Evolutionary conservation across 2,888 invertebrate genomes (phyloP).

Genomic region (Dynastes hyllus): DNA sequence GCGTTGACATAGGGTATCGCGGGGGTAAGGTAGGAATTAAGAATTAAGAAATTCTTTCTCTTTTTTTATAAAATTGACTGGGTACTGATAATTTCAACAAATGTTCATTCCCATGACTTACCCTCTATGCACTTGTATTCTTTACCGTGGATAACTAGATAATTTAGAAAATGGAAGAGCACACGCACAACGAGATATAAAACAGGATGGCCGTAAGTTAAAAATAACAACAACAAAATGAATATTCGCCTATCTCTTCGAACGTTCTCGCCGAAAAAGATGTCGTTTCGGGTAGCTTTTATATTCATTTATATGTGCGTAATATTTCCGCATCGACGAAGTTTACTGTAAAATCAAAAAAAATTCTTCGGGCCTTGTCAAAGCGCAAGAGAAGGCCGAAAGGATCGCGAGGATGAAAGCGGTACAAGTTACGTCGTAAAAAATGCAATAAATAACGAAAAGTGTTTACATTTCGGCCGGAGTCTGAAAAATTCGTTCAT

Average conservation of each 20-base stretch:
- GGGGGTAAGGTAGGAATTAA: too few species aligned
- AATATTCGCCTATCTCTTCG: background rate
- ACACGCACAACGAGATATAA: too few species aligned
- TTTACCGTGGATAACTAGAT: too few species aligned
- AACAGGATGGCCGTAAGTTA: background rate
- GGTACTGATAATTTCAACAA: too few species aligned
- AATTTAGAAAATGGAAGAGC: too few species aligned
- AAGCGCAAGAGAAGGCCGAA: background rate
- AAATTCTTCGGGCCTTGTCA: background rate
- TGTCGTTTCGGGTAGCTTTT: slow-evolving; percentile 9
- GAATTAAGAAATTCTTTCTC: too few species aligned
- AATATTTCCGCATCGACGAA: slow-evolving; percentile 35
- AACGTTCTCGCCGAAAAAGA: slow-evolving; percentile 2
- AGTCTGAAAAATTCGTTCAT: slow-evolving; percentile 17
- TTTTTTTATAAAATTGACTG: too few species aligned
- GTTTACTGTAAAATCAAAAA: slow-evolving; percentile 35
- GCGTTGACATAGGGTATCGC: too few species aligned
- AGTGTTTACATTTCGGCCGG: slow-evolving; percentile 39
- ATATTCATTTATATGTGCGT: slow-evolving; percentile 26
- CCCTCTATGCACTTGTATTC: too few species aligned
- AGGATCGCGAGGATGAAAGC: background rate
- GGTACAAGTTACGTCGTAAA: slow-evolving; percentile 18
- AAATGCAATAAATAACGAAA: slow-evolving; percentile 42
- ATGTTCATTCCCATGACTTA: too few species aligned
- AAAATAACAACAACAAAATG: slow-evolving; percentile 14